Evolutionary conservation across 2,888 invertebrate species (phyloP), one percentile per base, ranked within the genome.

Genomic region (Autographa pulchrina): DNA sequence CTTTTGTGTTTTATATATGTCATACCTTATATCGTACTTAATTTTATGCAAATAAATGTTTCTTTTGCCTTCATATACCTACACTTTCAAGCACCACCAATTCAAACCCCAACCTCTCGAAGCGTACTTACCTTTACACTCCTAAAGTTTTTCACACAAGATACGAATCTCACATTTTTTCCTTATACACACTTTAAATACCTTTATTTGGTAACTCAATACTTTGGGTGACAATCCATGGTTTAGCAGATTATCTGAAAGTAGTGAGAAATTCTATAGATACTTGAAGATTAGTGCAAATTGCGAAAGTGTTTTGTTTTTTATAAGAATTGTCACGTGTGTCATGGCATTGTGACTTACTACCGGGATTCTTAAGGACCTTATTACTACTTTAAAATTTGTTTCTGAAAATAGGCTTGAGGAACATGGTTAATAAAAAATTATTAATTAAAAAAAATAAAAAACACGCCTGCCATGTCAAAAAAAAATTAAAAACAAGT

Each of bases 171-270:
- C 52, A 64, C 38, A 48, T 31, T 11, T 31, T 25, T 41, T n/a
- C 18, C 18, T 3, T 18, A 20, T 25, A 56, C 54, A 25, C 54
- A n/a, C n/a, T n/a, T 13, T 41, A 18, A 14, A 3, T 9, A 52
- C 31, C 18, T 52, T 65, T 48, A 54, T 54, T 56, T 13, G 20
- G 62, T 35, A 63, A 79, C 65, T 65, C 31, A 76, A 69, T 65
- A 63, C 75, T 74, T 67, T 52, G 58, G 61, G 59, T 65, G 62
- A 79, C 80, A 74, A 65, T 56, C 69, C 62, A 56, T 5, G 48
- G 61, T 38, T 70, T 58, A 70, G 63, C 35, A n/a, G 76, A 77
- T 77, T 79, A 75, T 18, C 20, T 54, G 2, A 0, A 16, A 20
- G 11, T 13, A 25, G 20, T 4, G 9, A 18, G 20, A 14, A 61